Evolutionary conservation across 2,797 vertebrate species (phyloP), one percentile per base, ranked within the genome.

Genomic region (Schizopygopsis malacanthus): DNA sequence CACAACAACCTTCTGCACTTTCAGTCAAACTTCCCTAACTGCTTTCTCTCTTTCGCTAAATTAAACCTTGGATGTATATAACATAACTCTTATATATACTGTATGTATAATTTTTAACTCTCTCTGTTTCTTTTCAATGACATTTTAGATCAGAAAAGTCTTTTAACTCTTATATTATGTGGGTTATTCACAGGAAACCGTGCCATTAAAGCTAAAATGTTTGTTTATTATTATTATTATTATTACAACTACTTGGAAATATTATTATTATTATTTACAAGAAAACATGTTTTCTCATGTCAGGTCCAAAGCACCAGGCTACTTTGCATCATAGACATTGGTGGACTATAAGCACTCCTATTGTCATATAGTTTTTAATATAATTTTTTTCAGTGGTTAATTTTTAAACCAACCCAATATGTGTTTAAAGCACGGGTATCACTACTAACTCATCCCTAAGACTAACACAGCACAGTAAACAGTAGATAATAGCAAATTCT

Each of bases 11-110:
- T 70, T 41, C 28, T 80, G 79, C 45, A 16, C 47, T 41, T 70
- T 81, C 47, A 79, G 76, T 15, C 79, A 70, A 69, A n/a, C 56
- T 61, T 22, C 56, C n/a, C 22, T n/a, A 25, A 54, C 79, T 70
- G 45, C 76, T 61, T 61, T 61, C 76, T 5, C 25, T 65, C 33
- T 41, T 54, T 70, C 79, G 13, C 33, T 25, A 71, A 82, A 59
- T 7, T 28, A 37, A 25, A 52, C 33, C 33, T 33, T 33, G 33
- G 33, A 33, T 33, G 2, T 33, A 33, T 33, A 33, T 33, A 28
- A 33, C 2, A 33, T 33, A 33, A 33, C 33, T 33, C 33, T 33
- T 33, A 75, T 39, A 5, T 20, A 28, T 28, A 28, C 2, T 28
- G 28, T 28, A 2, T 28, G 2, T 28, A 28, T 33, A 2, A 33